A percentile compares a stretch with the other conserved stretches of the same genome.
Conservation (phyloP, 2,113 vertebrate species). For the Setophaga kirtlandii region DNA sequence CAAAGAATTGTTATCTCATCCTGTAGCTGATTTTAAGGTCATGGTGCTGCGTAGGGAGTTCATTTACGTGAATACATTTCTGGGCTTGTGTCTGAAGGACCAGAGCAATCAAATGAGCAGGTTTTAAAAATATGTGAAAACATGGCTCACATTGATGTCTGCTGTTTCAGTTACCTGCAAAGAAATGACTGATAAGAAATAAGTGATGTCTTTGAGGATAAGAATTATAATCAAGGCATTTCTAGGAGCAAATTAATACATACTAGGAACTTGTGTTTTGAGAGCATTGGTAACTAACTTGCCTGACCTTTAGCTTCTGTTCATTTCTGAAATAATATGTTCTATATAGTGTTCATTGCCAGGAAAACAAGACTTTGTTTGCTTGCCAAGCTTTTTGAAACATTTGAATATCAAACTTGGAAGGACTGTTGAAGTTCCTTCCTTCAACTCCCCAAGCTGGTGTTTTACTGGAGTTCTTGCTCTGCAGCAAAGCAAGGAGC, state of each 20-base stretch:
- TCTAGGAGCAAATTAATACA: not conserved
- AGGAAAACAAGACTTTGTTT: not conserved
- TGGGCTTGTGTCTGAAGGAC: not conserved
- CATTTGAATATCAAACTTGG: not conserved
- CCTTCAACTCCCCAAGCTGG: not conserved
- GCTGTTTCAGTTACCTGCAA: not conserved
- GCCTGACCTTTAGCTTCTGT: not conserved
- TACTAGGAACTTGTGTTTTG: not conserved
- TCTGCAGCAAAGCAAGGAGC: not conserved
- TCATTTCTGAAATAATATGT: not conserved
- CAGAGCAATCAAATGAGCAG: not conserved
- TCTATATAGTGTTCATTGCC: not conserved
- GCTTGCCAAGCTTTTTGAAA: not conserved
- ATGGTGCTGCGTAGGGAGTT: not conserved
- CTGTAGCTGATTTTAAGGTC: not conserved
- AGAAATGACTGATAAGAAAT: not conserved
- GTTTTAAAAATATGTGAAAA: not conserved
- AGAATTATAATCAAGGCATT: not conserved
- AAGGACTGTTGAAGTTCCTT: not conserved
- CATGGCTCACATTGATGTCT: not conserved
- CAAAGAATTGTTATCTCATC: not conserved
- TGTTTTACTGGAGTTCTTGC: not conserved
- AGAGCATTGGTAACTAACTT: not conserved
- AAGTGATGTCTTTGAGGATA: not conserved
- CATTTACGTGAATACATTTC: not conserved